Conservation (phyloP, 2,113 vertebrate species). For the Thymallus thymallus region DNA sequence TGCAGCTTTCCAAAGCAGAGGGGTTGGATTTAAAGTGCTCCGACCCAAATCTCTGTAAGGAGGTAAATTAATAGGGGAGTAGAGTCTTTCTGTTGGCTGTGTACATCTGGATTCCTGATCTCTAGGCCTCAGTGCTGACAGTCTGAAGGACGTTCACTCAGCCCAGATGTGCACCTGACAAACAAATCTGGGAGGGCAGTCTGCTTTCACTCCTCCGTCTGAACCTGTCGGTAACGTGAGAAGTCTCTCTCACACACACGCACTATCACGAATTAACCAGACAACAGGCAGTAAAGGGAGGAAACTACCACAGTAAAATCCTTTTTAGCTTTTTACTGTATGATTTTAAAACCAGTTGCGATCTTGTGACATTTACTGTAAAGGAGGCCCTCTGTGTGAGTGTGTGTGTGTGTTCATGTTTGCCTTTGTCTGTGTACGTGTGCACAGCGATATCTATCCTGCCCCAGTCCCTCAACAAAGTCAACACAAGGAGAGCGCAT, state of each 20-base stretch:
- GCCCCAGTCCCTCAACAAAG: slow-evolving; percentile 42
- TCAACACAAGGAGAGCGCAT: slow-evolving; percentile 36
- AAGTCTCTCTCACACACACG: neutral
- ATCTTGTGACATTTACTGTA: neutral
- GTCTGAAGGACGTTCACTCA: slow-evolving; percentile 40
- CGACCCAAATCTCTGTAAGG: neutral
- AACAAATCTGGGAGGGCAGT: slow-evolving; percentile 38
- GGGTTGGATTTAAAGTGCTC: neutral
- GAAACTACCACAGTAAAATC: slow-evolving; percentile 18
- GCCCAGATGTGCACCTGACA: slow-evolving; percentile 58
- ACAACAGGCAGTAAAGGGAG: slow-evolving; percentile 25
- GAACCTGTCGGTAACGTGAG: neutral
- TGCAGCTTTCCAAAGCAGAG: no score
- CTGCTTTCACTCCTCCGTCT: slow-evolving; percentile 29
- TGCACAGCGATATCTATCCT: no score
- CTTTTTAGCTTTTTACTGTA: slow-evolving; percentile 19
- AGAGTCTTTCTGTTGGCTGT: neutral
- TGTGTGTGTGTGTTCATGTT: no score
- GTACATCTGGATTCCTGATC: slow-evolving; percentile 56
- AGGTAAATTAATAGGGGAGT: neutral
- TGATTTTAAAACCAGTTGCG: slow-evolving; percentile 18
- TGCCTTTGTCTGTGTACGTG: no score
- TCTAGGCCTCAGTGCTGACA: slow-evolving; percentile 29
- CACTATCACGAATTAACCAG: slow-evolving; percentile 20
- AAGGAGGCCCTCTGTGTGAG: neutral